Conservation (phyloP, 2,797 vertebrate genomes). For the Scarus forsteni region DNA sequence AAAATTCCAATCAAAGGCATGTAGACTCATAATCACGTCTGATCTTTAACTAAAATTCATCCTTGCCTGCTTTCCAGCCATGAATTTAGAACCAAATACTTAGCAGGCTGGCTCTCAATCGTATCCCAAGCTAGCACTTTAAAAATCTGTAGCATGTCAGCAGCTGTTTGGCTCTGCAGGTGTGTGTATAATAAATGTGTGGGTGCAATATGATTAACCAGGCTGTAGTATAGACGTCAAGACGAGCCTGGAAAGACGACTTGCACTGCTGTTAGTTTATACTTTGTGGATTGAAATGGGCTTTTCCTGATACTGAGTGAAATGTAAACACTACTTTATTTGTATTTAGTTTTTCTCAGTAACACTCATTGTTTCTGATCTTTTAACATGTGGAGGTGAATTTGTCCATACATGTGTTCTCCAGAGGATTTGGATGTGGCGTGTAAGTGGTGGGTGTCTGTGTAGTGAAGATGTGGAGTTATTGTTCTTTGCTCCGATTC, state of each 20-base stretch:
- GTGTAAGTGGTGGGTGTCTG: conserved; percentile 59
- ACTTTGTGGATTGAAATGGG: conserved; percentile 48
- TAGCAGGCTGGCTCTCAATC: conserved; percentile 62
- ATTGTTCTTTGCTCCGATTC: conserved; percentile 50
- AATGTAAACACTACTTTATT: conserved; percentile 30
- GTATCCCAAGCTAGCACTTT: conserved; percentile 88
- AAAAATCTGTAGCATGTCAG: conserved; percentile 79
- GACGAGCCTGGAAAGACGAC: conserved; percentile 24
- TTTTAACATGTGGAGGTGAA: conserved; percentile 40
- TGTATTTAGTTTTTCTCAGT: neutral
- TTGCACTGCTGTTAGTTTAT: conserved; percentile 66
- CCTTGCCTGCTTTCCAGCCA: conserved; percentile 41
- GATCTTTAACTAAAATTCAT: conserved; percentile 32
- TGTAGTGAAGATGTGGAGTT: conserved; percentile 66
- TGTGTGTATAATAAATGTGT: conserved; percentile 62
- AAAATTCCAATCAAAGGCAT: conserved; percentile 36
- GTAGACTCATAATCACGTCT: conserved; percentile 40
- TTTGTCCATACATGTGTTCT: conserved; percentile 46
- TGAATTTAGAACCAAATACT: conserved; percentile 66
- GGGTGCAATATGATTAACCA: conserved; percentile 85
- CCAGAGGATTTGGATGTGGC: conserved; percentile 55
- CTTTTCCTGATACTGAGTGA: conserved; percentile 31
- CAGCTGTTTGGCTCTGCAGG: conserved; percentile 76
- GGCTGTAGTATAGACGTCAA: conserved; percentile 42
- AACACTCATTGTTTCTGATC: conserved; percentile 20